Conservation (phyloP, 2,113 vertebrate species). For the Gadus macrocephalus region DNA sequence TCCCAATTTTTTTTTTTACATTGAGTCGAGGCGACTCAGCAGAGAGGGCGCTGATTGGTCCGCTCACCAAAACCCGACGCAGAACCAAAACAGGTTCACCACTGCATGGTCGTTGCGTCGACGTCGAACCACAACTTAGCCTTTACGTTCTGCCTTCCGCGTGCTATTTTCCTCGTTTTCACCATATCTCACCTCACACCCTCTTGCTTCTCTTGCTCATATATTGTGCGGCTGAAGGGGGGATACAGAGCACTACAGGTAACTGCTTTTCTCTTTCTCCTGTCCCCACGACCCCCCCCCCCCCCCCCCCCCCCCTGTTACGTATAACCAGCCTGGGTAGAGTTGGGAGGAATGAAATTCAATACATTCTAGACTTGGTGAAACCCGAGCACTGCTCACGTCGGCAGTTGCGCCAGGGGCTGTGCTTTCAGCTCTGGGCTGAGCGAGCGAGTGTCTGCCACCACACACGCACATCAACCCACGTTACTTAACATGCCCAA, state of each 20-base stretch:
- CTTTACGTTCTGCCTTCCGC: too few relatives aligned
- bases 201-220: slow-evolving; percentile 68
- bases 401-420: slow-evolving; percentile 20
- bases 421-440: slow-evolving; percentile 17
- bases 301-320: slow-evolving; percentile 10
- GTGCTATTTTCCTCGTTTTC: slow-evolving; percentile 36
- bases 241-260: slow-evolving; percentile 99
- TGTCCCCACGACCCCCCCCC: background rate
- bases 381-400: slow-evolving; percentile 24
- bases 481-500: background rate
- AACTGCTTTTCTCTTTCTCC: slow-evolving; percentile 66
- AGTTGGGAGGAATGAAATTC: slow-evolving; percentile 20
- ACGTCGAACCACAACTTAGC: too few relatives aligned
- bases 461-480: background rate
- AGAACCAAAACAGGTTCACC: too few relatives aligned
- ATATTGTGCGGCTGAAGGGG: slow-evolving; percentile 87
- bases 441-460: background rate
- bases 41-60: too few relatives aligned
- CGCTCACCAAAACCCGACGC: too few relatives aligned
- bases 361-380: slow-evolving; percentile 18
- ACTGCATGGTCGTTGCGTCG: too few relatives aligned
- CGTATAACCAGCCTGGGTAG: slow-evolving; percentile 70
- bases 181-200: slow-evolving; percentile 59
- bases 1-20: too few relatives aligned
- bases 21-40: too few relatives aligned